phyloP scores from a whole-genome alignment of 2,888 invertebrate species.

The Amaurobius ferox region DNA sequence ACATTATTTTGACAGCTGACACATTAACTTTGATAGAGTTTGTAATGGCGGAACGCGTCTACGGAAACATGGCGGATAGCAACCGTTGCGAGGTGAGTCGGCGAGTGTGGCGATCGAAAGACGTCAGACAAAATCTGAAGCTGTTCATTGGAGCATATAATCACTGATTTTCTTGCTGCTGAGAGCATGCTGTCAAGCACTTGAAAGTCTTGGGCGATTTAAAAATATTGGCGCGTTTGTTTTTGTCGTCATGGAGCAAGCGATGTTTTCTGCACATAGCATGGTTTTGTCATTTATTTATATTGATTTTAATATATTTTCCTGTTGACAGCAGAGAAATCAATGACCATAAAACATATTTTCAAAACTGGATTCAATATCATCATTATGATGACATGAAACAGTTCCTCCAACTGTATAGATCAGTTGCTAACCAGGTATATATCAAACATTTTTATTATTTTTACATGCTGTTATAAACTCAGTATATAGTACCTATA shows the following conservation, averaged over 20 bases:
- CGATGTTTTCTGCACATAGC: not conserved
- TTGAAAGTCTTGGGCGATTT: too few relatives aligned
- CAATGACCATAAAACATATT: not conserved
- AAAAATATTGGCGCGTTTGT: not conserved
- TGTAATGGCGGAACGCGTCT: too few relatives aligned
- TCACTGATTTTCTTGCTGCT: too few relatives aligned
- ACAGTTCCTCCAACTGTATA: slow-evolving; percentile 82
- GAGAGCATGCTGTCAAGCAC: too few relatives aligned
- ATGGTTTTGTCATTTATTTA: not conserved
- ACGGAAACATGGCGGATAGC: too few relatives aligned
- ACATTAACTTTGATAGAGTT: too few relatives aligned
- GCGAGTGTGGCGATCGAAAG: too few relatives aligned
- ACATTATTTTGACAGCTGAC: too few relatives aligned
- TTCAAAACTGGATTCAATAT: slow-evolving; percentile 79
- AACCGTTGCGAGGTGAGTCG: too few relatives aligned
- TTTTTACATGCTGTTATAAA: slow-evolving; percentile 79
- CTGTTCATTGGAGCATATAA: too few relatives aligned
- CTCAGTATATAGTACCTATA: slow-evolving; percentile 79
- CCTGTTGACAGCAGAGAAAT: not conserved
- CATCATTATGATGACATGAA: slow-evolving; percentile 88
- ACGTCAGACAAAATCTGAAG: too few relatives aligned
- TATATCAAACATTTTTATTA: slow-evolving; percentile 72
- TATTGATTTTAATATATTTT: not conserved
- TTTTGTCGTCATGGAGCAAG: too few relatives aligned
- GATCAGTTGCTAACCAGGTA: slow-evolving; percentile 83